These are phyloP conservation scores for Dascillus cervinus DNA, from an alignment of 2,888 invertebrate species.

Conservation along the genomic window DNA sequence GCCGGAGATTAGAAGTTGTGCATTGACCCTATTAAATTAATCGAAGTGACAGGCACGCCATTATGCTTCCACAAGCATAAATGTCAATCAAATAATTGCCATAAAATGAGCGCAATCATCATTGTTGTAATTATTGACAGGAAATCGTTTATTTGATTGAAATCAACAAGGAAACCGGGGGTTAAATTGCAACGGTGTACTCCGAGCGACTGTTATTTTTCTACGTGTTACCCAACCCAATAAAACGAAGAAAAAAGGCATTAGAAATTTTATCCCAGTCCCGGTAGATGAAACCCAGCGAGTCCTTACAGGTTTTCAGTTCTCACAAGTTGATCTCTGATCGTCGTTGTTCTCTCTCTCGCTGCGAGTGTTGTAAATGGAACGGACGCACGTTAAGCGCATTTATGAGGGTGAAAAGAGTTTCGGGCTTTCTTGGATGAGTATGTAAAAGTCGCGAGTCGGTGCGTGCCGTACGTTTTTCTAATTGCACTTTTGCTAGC, in stretches of 20 bases:
- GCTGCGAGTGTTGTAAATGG: constrained; percentile 24
- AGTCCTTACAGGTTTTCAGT: constrained; percentile 12
- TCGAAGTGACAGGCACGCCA: too few species aligned
- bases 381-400: constrained; percentile 18
- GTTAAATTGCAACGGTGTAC: too few species aligned
- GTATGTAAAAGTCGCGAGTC: constrained; percentile 17
- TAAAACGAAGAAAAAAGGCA: constrained; percentile 10
- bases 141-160: too few species aligned
- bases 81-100: too few species aligned
- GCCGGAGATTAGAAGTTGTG: too few species aligned
- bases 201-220: constrained; percentile 17
- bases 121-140: too few species aligned
- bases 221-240: constrained; percentile 12
- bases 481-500: constrained; percentile 22
- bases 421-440: constrained; percentile 12
- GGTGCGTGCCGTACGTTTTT: constrained; percentile 25
- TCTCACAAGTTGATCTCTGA: constrained; percentile 16
- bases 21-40: too few species aligned
- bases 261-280: constrained; percentile 19
- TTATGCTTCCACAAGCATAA: too few species aligned
- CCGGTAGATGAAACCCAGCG: constrained; percentile 10
- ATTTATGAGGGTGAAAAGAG: constrained; percentile 16
- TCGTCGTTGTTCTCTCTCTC: constrained; percentile 18
- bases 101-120: too few species aligned
- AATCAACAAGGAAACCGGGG: too few species aligned